Evolutionary conservation across 1,140 invertebrate species (phyloP), one percentile per base, ranked within the genome.

Genomic region (Oreohelix idahoensis): DNA sequence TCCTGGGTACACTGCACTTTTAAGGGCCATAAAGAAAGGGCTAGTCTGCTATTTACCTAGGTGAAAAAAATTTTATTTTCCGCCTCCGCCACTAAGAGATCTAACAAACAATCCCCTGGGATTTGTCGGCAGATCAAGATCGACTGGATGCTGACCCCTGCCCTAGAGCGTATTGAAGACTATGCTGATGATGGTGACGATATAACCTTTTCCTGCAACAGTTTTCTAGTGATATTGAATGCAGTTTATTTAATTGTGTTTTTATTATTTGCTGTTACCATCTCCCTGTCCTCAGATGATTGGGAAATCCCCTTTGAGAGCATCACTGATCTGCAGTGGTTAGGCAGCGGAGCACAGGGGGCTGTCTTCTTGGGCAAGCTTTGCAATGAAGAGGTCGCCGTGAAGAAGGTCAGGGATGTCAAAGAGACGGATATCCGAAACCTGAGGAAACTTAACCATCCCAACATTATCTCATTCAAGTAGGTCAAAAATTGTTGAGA

Each of bases 271-370:
- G 53, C 23, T 58, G 45, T 49, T 49, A 17, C 26, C 23, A 58
- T 15, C 23, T 58, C 5, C 36, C 11, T 39, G 29, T 51, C 84
- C 88, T 17, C 84, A 92, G 92, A 92, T 90, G 90, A 91, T 74
- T 99, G 97, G 97, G 97, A 99, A 92, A 97, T 99, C 86, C 96
- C 97, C 0, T 98, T 98, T 92, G 97, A 99, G 92, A 94, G 95
- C 17, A 97, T 99, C 80, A 96, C 96, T 71, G 96, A 99, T 87
- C 93, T 99, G 23, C 95, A 97, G 85, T 99, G 97, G 96, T 92
- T 99, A 1, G 98, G 98, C 5, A 97, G 96, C 84, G 98, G 98
- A 36, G 97, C 98, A 29, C 98, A 99, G 92, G 98, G 98, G 29
- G 96, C 97, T 0, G 98, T 99, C 0, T 99, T 98, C 92, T 95